phyloP scores from a whole-genome alignment of 2,113 vertebrate species.

The Lagopus leucura region DNA sequence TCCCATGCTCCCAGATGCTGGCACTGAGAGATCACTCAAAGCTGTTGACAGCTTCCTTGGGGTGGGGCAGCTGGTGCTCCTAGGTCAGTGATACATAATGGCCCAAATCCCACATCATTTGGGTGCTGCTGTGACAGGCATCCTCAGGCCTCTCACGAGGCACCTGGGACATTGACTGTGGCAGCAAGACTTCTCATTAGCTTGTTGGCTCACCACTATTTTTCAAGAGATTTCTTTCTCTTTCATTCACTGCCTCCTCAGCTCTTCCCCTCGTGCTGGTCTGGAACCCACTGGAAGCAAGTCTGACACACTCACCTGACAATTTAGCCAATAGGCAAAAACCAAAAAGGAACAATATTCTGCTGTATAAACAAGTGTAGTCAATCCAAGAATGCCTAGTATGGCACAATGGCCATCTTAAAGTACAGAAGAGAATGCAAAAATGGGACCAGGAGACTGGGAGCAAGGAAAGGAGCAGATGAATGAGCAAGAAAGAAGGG shows the following conservation, averaged over 20 bases:
- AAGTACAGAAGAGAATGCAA: background rate
- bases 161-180: background rate
- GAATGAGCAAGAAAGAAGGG: background rate
- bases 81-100: background rate
- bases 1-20: rapidly evolving
- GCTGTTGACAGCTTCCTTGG: rapidly evolving
- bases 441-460: rapidly evolving
- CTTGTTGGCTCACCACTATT: background rate
- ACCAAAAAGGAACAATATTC: background rate
- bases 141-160: background rate
- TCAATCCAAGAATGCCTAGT: background rate
- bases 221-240: background rate
- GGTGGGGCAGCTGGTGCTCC: rapidly evolving
- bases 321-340: background rate
- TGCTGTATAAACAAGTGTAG: background rate
- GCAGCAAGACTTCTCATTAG: background rate
- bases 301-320: too few relatives aligned
- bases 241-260: background rate
- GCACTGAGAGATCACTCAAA: rapidly evolving
- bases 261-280: background rate
- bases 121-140: rapidly evolving
- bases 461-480: background rate
- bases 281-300: background rate
- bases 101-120: background rate
- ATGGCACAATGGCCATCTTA: background rate